Evolutionary conservation across 2,797 vertebrate genomes (phyloP).

Genomic region (Pteronotus mesoamericanus): DNA sequence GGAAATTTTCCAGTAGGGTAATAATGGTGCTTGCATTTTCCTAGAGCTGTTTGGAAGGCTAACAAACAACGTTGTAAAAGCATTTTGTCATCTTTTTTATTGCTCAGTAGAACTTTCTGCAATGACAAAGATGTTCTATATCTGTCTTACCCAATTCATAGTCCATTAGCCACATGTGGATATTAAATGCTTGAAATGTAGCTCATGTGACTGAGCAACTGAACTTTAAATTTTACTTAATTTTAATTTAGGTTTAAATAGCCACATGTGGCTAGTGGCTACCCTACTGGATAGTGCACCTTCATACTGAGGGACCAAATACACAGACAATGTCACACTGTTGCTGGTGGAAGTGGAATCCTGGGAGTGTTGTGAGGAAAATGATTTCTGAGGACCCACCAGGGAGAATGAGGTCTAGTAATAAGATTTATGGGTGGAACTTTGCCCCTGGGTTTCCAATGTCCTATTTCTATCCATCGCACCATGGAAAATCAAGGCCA

Average conservation of each 20-base stretch:
- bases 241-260: neutral
- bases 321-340: neutral
- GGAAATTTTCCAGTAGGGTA: slow-evolving; percentile 21
- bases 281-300: neutral
- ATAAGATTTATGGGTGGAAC: neutral
- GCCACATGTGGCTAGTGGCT: neutral
- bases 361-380: neutral
- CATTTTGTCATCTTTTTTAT: neutral
- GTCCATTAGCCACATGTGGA: neutral
- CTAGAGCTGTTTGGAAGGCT: slow-evolving; percentile 26
- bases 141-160: neutral
- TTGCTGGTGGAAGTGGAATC: neutral
- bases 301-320: neutral
- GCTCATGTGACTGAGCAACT: neutral
- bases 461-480: neutral
- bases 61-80: neutral
- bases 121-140: neutral
- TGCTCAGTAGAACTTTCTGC: neutral
- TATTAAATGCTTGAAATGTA: neutral
- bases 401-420: neutral
- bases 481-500: neutral
- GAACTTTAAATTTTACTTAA: neutral
- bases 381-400: neutral
- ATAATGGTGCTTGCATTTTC: neutral
- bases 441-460: neutral